Evolutionary conservation across 2,888 invertebrate species (phyloP).

Genomic region (Itoplectis maculator): DNA sequence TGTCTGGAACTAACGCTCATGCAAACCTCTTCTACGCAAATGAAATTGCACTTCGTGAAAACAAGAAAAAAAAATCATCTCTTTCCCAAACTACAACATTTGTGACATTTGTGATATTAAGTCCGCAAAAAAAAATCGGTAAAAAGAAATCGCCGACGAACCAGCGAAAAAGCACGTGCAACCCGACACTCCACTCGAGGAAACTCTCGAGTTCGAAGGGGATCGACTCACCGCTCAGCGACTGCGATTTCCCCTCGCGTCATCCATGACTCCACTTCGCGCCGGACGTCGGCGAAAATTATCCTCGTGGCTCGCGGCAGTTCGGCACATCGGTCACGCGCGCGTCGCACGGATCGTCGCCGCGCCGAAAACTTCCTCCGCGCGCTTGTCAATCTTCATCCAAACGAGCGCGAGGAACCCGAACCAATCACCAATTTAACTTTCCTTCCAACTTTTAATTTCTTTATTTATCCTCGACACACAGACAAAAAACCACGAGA

Average conservation of each 20-base stretch:
- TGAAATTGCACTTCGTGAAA: background rate
- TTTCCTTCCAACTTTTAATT: background rate
- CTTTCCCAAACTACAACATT: background rate
- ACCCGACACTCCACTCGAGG: background rate
- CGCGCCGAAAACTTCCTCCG: background rate
- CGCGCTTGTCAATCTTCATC: too few species aligned
- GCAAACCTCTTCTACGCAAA: background rate
- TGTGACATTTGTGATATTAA: too few species aligned
- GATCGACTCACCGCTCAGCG: slow-evolving; percentile 62
- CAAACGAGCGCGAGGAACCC: background rate
- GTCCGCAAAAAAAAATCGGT: background rate
- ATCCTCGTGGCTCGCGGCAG: too few species aligned
- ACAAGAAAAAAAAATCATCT: background rate
- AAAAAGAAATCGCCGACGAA: background rate
- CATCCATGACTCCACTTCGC: slow-evolving; percentile 58
- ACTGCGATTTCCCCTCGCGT: slow-evolving; percentile 25
- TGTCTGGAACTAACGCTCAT: slow-evolving; percentile 12
- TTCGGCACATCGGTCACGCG: slow-evolving; percentile 25
- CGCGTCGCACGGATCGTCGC: slow-evolving; percentile 18
- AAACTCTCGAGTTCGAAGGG: too few species aligned
- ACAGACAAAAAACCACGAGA: slow-evolving; percentile 16
- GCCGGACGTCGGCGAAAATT: too few species aligned
- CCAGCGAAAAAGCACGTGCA: background rate
- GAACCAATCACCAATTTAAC: background rate
- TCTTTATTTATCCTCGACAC: background rate